These are phyloP conservation scores for Sylvicapra grimmia DNA, from an alignment of 2,113 vertebrate species.

Conservation along the genomic window DNA sequence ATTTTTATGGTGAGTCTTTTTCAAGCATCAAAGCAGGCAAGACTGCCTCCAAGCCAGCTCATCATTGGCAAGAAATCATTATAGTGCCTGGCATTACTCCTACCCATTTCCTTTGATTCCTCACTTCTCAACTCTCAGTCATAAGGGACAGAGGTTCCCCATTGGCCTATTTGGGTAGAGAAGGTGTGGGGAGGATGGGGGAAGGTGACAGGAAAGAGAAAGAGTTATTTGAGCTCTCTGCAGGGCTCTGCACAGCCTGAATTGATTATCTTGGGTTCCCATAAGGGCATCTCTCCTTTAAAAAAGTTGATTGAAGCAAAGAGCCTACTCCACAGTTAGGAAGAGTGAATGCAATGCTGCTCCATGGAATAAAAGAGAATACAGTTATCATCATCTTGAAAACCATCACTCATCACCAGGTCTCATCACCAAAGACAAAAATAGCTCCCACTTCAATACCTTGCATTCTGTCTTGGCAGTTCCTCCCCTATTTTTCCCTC, in stretches of 20 bases:
- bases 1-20: not conserved
- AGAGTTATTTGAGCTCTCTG: not conserved
- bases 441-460: not conserved
- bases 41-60: not conserved
- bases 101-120: not conserved
- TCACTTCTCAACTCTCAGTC: not conserved
- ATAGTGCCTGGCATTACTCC: not conserved
- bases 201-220: not conserved
- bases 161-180: not conserved
- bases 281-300: not conserved
- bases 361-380: not conserved
- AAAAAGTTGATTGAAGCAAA: not conserved
- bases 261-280: not conserved
- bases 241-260: not conserved
- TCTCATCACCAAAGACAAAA: not conserved
- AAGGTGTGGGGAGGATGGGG: not conserved
- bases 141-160: not conserved
- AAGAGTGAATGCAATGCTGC: not conserved
- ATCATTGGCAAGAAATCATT: not conserved
- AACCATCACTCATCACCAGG: not conserved
- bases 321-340: not conserved
- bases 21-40: not conserved
- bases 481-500: rapidly evolving
- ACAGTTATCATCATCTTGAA: not conserved
- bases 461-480: not conserved